Base-by-base conservation (phyloP, 1,140 invertebrate species). In the Drosophila leontia region DNA sequence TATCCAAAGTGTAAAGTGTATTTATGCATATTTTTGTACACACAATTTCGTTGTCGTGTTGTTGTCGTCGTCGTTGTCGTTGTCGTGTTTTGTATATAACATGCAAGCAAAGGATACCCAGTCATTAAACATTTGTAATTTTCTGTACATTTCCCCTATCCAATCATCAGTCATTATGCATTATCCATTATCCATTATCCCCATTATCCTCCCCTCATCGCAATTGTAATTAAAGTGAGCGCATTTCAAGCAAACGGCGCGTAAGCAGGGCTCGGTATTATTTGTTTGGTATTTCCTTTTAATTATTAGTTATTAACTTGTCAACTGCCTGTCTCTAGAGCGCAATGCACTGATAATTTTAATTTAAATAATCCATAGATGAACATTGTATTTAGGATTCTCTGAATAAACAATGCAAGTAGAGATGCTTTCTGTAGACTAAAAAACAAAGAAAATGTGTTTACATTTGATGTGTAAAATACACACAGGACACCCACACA, bases 311-410 rank as follows among this genome's bases (percentile, higher is more conserved):
- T 76, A 60, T 68, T 83, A 78, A 86, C 57, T 60, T 62, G 75
- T 74, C 67, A 88, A 90, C 85, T 90, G 85, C 85, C 85, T 90
- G 84, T 87, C 78, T 74, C 65, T 83, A 85, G 85, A 88, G 85
- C 85, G 85, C 78, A 90, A 88, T 90, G 85, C 85, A 90, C 85
- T 90, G 85, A 90, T 90, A 90, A 85, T 90, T 90, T 90, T 90
- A 90, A 82, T 90, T 88, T 81, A 64, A 64, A 76, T 85, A 53
- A 78, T 56, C 72, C 68, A 79, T 72, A 65, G 55, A 63, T 55
- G n/a, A 53, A 67, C 41, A 60, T 56, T 86, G 79, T 85, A 79
- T 82, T 86, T 82, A 86, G 63, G 76, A 76, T 79, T 82, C 80
- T 79, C 79, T 57, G 69, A 80, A 48, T 71, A 63, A 68, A 69